phyloP scores from a whole-genome alignment of 2,888 invertebrate genomes.

The Oxystoma pomonae region DNA sequence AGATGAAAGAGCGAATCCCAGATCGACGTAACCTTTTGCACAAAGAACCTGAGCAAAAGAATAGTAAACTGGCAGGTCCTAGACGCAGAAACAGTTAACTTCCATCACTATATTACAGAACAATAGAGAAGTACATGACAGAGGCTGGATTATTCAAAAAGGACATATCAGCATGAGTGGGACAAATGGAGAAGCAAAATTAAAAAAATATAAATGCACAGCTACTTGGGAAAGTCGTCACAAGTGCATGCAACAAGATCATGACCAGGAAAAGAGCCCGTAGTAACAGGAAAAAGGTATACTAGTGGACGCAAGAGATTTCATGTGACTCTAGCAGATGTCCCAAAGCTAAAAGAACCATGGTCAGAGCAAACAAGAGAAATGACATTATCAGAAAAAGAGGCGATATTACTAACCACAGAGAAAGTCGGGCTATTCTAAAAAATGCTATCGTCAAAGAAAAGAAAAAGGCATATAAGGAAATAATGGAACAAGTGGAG shows the following conservation, averaged over 20 bases:
- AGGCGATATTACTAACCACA: not conserved
- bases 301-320: not conserved
- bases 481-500: too few species aligned
- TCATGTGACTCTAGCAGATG: too few species aligned
- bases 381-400: too few species aligned
- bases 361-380: too few species aligned
- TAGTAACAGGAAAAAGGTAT: not conserved
- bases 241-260: not conserved
- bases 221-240: not conserved
- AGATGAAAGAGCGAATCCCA: not conserved
- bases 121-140: too few species aligned
- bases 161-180: not conserved
- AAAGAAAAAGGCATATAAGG: conserved; percentile 12
- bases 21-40: too few species aligned
- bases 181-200: not conserved
- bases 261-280: not conserved
- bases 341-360: too few species aligned
- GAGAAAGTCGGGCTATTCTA: not conserved
- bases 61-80: too few species aligned
- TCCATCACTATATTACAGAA: conserved; percentile 8
- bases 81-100: conserved; percentile 9
- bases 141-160: conserved; percentile 1
- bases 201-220: not conserved
- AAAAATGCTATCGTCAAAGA: too few species aligned
- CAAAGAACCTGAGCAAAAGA: too few species aligned